Evolutionary conservation across 2,888 invertebrate genomes (phyloP).

Genomic region (Neelides folsomi): DNA sequence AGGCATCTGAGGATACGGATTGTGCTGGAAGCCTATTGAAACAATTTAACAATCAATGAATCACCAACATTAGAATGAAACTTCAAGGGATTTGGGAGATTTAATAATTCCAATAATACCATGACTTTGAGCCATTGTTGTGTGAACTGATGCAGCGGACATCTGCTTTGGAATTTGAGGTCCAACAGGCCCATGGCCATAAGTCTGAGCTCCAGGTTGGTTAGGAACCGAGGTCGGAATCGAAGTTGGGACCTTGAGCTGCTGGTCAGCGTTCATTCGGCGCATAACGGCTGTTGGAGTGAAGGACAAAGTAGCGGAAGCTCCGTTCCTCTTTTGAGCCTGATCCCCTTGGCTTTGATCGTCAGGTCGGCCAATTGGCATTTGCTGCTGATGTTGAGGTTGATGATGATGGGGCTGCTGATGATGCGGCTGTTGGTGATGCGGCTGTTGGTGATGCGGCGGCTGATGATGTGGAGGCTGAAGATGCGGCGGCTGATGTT

Average conservation of each 20-base stretch:
- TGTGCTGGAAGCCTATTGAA: too few species aligned
- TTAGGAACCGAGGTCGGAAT: conserved; percentile 9
- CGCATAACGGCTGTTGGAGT: conserved; percentile 86
- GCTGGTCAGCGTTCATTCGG: conserved; percentile 87
- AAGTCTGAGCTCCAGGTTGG: background rate
- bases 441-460: too few species aligned
- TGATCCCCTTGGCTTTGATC: background rate
- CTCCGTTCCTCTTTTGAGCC: conserved; percentile 33
- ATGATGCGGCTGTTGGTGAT: too few species aligned
- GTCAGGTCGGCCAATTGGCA: background rate
- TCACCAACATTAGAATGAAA: too few species aligned
- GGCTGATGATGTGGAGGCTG: too few species aligned
- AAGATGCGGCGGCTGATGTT: too few species aligned
- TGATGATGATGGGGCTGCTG: too few species aligned
- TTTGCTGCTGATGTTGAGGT: background rate
- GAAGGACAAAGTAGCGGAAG: conserved; percentile 57
- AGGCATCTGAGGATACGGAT: too few species aligned
- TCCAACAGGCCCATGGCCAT: background rate
- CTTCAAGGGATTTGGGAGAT: background rate
- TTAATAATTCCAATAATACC: background rate
- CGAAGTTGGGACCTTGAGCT: conserved; percentile 42
- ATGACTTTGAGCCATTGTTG: conserved; percentile 13
- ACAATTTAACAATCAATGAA: too few species aligned
- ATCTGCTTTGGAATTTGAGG: conserved; percentile 13
- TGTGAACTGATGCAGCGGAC: conserved; percentile 14